Base-by-base conservation (phyloP, 2,797 vertebrate genomes). In the Dendrocincla fuliginosa region DNA sequence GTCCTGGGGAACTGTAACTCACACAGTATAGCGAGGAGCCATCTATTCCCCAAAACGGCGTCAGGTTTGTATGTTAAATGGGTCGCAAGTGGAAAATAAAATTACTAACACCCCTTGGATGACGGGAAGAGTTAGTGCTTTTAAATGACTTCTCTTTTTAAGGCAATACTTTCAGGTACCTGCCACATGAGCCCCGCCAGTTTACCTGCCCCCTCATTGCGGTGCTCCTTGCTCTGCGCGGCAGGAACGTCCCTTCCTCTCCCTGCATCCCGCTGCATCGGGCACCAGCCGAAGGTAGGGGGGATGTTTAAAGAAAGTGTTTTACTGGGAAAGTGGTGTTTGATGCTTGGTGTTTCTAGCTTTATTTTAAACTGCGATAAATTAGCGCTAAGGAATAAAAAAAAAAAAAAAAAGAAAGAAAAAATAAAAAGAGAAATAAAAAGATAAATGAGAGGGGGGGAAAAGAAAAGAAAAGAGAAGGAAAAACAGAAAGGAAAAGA, bases 21-120 rank as follows among this genome's bases (percentile, higher is more conserved):
- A 27, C 42, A 2, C 4, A 2, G 41, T 1, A 0, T 1, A 28
- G 49, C 13, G 17, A 68, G 63, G 25, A 44, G 60, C 33, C 56
- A 37, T 18, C 35, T 4, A 59, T 14, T 23, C 19, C 20, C 2
- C 6, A 82, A 65, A 13, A 0, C 1, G 4, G 16, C 2, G 17
- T 24, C 6, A 2, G 22, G 4, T 73, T 5, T 2, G 28, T 8
- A 8, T n/a, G 33, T 74, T 64, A 49, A 78, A 59, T 3, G 44
- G 24, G 35, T 27, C 47, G 25, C 0, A 3, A 30, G 6, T 3
- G 24, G 19, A 39, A 77, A 89, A 77, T 28, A 76, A 53, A 79
- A 42, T 5, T 30, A 13, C 23, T 11, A 52, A 47, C 25, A 11
- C 24, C 12, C n/a, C 53, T 37, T 35, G 52, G 41, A 56, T 46